Conservation (phyloP, 2,888 invertebrate genomes). For the Trachelus iudaicus region DNA sequence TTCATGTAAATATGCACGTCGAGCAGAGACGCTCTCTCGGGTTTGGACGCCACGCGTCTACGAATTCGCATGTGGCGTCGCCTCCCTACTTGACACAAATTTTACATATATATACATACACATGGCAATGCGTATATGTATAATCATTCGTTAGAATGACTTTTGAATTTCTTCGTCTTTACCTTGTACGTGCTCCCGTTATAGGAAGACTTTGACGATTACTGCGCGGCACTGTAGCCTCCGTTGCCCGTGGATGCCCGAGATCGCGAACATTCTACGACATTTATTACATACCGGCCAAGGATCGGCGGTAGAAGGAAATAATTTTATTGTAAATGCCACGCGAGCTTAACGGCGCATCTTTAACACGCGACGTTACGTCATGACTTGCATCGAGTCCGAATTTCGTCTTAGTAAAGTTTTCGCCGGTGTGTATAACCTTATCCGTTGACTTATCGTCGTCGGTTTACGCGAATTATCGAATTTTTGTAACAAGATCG, state of each 20-base stretch:
- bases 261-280: conserved; percentile 25
- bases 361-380: conserved; percentile 33
- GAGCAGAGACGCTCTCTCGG: neutral
- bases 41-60: neutral
- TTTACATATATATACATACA: neutral
- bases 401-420: neutral
- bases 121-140: neutral
- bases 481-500: no score
- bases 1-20: neutral
- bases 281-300: conserved; percentile 10
- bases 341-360: conserved; percentile 25
- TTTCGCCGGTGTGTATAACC: no score
- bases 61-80: neutral
- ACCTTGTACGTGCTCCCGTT: neutral
- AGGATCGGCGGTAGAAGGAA: conserved; percentile 3
- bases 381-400: neutral
- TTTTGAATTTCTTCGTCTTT: neutral
- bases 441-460: no score
- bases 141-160: neutral
- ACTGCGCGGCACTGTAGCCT: no score
- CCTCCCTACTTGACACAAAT: neutral
- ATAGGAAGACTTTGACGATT: no score
- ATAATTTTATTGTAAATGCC: conserved; percentile 21
- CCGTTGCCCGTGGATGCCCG: neutral
- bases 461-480: no score